phyloP scores from a whole-genome alignment of 92 coral and sea anemone species.

The Hydrozoanthus gracilis region DNA sequence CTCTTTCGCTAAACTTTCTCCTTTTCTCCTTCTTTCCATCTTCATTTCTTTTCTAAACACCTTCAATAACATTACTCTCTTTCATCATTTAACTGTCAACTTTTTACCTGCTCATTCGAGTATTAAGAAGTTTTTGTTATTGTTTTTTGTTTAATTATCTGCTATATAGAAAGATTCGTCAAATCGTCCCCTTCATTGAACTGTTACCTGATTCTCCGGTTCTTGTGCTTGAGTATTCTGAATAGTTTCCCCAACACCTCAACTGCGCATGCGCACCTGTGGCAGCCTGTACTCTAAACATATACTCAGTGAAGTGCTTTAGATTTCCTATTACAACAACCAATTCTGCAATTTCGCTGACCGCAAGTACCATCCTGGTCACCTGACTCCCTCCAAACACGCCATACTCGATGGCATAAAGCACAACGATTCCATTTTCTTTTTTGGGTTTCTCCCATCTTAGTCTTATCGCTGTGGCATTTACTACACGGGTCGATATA shows the following conservation, averaged over 20 bases:
- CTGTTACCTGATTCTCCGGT: slow-evolving; percentile 83
- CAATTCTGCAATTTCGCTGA: slow-evolving; percentile 51
- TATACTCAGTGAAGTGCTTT: slow-evolving; percentile 72
- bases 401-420: slow-evolving; percentile 78
- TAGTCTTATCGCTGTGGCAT: slow-evolving; percentile 73
- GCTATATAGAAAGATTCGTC: neutral
- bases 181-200: neutral
- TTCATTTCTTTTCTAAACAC: neutral
- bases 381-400: slow-evolving; percentile 54
- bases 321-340: slow-evolving; percentile 51
- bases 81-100: neutral
- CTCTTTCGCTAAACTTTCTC: no score
- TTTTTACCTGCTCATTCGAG: neutral
- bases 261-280: slow-evolving; percentile 46
- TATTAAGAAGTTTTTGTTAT: no score
- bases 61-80: neutral
- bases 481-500: slow-evolving; percentile 51
- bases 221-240: slow-evolving; percentile 55
- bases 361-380: slow-evolving; percentile 42
- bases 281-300: slow-evolving; percentile 79
- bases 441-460: slow-evolving; percentile 74
- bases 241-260: slow-evolving; percentile 85
- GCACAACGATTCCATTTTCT: slow-evolving; percentile 77
- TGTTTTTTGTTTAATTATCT: no score
- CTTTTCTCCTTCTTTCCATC: neutral